A percentile compares a stretch with the other conserved stretches of the same genome.
phyloP scores from a whole-genome alignment of 1,140 invertebrate species.

The Drosophila miranda region DNA sequence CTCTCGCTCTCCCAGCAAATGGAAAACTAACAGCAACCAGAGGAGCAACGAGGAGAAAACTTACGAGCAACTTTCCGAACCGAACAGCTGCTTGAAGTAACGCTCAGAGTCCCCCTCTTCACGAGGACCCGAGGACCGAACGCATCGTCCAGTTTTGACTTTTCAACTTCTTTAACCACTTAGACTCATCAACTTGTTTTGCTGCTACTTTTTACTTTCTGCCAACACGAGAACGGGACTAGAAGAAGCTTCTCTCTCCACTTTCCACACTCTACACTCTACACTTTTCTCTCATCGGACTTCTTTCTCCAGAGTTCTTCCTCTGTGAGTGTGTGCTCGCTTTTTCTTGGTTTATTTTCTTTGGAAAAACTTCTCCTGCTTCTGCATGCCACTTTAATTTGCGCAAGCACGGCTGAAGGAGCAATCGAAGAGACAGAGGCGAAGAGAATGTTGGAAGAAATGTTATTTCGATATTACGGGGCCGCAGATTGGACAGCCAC shows the following conservation, averaged over 20 bases:
- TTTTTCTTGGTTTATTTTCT: conserved; percentile 36
- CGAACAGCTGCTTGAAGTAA: conserved; percentile 50
- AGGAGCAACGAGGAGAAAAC: conserved; percentile 7
- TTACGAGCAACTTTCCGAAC: conserved; percentile 47
- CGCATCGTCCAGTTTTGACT: conserved; percentile 57
- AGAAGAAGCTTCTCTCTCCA: background rate
- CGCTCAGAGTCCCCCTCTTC: background rate
- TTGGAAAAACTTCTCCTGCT: conserved; percentile 43
- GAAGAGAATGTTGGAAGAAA: background rate
- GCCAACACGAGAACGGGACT: conserved; percentile 5
- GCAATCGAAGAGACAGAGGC: background rate
- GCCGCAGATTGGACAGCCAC: background rate
- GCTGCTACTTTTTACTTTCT: conserved; percentile 46
- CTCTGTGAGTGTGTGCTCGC: conserved; percentile 41
- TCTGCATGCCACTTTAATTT: conserved; percentile 57
- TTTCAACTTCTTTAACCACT: conserved; percentile 63
- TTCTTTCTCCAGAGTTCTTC: background rate
- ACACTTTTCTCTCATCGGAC: conserved; percentile 10
- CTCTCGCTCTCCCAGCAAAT: conserved; percentile 26
- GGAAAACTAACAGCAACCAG: conserved; percentile 26
- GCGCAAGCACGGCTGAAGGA: conserved; percentile 19
- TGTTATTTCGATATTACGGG: background rate
- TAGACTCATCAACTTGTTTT: conserved; percentile 63
- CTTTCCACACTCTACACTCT: background rate
- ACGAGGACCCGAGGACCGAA: conserved; percentile 13